phyloP scores from a whole-genome alignment of 2,113 vertebrate species.

The Craseonycteris thonglongyai region DNA sequence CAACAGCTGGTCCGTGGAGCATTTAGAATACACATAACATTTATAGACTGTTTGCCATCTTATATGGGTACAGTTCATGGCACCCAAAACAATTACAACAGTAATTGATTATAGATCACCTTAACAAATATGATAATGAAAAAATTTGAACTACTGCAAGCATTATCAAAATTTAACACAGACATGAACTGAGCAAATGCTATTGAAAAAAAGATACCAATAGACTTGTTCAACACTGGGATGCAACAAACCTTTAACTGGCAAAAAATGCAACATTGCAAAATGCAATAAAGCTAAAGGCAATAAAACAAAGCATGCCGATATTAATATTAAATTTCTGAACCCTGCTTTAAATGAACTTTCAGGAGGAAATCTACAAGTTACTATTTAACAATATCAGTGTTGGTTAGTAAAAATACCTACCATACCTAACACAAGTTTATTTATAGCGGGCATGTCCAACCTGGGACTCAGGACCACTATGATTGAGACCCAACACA shows the following conservation, averaged over 20 bases:
- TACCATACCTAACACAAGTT: background rate
- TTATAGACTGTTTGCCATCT: background rate
- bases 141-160: background rate
- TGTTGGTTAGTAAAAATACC: constrained; percentile 13
- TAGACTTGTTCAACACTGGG: background rate
- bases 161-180: background rate
- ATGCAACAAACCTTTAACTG: background rate
- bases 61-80: background rate
- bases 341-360: constrained; percentile 13
- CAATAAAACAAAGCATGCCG: background rate
- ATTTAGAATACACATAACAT: background rate
- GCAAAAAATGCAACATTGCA: background rate
- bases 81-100: background rate
- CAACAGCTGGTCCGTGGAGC: background rate
- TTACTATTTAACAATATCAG: background rate
- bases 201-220: background rate
- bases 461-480: background rate
- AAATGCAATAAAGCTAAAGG: background rate
- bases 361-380: background rate
- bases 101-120: background rate
- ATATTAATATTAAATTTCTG: background rate
- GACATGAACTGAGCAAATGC: background rate
- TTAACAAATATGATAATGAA: background rate
- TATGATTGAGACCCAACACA: background rate
- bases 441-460: background rate